Evolutionary conservation across 2,888 invertebrate species (phyloP).

Genomic region (Gastrophysa polygoni): DNA sequence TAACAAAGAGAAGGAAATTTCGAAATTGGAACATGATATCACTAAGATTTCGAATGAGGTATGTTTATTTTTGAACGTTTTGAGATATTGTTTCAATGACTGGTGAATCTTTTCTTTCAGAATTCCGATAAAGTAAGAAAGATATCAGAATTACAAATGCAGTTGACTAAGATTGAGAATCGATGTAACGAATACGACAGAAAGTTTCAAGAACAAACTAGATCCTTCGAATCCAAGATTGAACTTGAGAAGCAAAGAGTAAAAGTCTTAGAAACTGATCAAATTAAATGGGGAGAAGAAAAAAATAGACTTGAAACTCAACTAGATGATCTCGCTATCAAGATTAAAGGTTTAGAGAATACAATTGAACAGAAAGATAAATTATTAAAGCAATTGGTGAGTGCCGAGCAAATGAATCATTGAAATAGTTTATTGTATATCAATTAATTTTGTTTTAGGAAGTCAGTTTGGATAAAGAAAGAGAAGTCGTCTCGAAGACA

Average conservation of each 20-base stretch:
- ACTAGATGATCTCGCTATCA: slow-evolving; percentile 65
- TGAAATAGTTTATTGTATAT: slow-evolving; percentile 14
- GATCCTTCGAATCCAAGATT: slow-evolving; percentile 65
- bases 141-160: slow-evolving; percentile 57
- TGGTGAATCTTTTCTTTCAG: not conserved
- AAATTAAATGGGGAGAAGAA: slow-evolving; percentile 61
- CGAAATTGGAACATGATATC: slow-evolving; percentile 67
- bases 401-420: slow-evolving; percentile 20
- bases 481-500: slow-evolving; percentile 54
- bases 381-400: slow-evolving; percentile 68
- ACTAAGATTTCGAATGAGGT: slow-evolving; percentile 66
- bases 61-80: slow-evolving; percentile 36
- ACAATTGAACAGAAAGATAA: slow-evolving; percentile 65
- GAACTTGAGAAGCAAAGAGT: slow-evolving; percentile 51
- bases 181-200: slow-evolving; percentile 67
- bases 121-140: not conserved
- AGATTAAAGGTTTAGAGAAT: slow-evolving; percentile 65
- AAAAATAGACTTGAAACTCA: slow-evolving; percentile 59
- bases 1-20: slow-evolving; percentile 67
- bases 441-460: slow-evolving; percentile 51
- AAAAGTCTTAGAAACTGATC: slow-evolving; percentile 57
- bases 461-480: slow-evolving; percentile 60
- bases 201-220: slow-evolving; percentile 64
- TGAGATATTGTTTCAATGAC: slow-evolving; percentile 1
- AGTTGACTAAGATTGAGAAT: slow-evolving; percentile 68